Percentiles rank a stretch among this genome's conserved stretches.
Conservation (phyloP, 1,140 invertebrate species). For the Apis cerana region DNA sequence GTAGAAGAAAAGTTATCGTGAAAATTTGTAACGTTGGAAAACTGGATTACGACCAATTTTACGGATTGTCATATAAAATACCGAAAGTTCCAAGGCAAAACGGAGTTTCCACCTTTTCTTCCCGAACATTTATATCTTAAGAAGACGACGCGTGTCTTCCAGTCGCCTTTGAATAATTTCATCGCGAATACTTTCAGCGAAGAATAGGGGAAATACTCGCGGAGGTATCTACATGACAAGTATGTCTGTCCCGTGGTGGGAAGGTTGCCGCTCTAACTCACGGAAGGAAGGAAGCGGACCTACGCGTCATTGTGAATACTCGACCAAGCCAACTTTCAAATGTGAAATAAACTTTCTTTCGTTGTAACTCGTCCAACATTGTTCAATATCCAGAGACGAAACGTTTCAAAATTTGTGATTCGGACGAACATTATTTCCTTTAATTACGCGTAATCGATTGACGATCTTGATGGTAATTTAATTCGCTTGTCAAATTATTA, state of each 20-base stretch:
- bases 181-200: slow-evolving; percentile 51
- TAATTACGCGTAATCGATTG: not conserved
- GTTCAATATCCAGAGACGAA: slow-evolving; percentile 15
- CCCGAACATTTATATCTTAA: slow-evolving; percentile 17
- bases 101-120: not conserved
- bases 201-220: slow-evolving; percentile 52
- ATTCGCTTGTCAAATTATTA: no score
- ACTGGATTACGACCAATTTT: not conserved
- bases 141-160: slow-evolving; percentile 7
- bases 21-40: not conserved
- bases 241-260: slow-evolving; percentile 52
- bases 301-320: slow-evolving; percentile 48
- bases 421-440: not conserved
- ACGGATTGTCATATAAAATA: not conserved
- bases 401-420: not conserved
- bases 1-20: not conserved
- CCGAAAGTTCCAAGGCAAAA: not conserved
- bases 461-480: not conserved
- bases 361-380: slow-evolving; percentile 47
- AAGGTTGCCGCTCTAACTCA: slow-evolving; percentile 49
- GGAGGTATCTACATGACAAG: slow-evolving; percentile 62
- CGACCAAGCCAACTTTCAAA: slow-evolving; percentile 48
- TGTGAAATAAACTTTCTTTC: slow-evolving; percentile 62
- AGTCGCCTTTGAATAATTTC: slow-evolving; percentile 55
- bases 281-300: slow-evolving; percentile 47